phyloP scores from a whole-genome alignment of 2,888 invertebrate genomes.

The Platypus cylindrus region DNA sequence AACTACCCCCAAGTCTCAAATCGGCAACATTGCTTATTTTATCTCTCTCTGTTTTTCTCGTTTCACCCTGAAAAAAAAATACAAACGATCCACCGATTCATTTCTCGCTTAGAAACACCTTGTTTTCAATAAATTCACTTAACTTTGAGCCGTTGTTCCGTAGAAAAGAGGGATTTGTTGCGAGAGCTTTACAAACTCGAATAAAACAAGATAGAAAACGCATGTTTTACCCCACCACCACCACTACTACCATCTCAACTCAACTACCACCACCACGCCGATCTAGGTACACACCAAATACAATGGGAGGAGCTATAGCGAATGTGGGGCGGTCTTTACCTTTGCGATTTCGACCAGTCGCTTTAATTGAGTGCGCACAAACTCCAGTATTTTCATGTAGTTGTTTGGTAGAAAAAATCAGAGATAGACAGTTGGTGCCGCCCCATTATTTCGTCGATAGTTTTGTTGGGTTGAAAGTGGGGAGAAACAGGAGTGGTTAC shows the following conservation, averaged over 20 bases:
- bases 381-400: constrained; percentile 31
- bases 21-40: constrained; percentile 15
- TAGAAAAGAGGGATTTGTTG: constrained; percentile 35
- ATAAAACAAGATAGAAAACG: constrained; percentile 36
- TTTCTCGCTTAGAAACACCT: constrained; percentile 36
- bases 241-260: no score
- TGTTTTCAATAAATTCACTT: constrained; percentile 40
- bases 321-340: no score
- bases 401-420: constrained; percentile 29
- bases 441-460: no score
- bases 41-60: no score
- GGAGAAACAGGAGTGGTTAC: constrained; percentile 25
- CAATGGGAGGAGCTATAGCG: neutral
- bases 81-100: constrained; percentile 39
- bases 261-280: no score
- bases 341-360: no score
- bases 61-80: constrained; percentile 31
- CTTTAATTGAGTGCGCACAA: no score
- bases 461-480: constrained; percentile 17
- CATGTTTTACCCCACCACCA: constrained; percentile 30
- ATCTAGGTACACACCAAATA: constrained; percentile 17
- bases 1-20: constrained; percentile 3
- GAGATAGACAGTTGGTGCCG: constrained; percentile 21
- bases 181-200: constrained; percentile 36
- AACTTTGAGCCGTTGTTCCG: constrained; percentile 34